Percentiles rank a stretch among this genome's conserved stretches.
Conservation (phyloP, 2,888 invertebrate species). For the Priocnemis perturbator region DNA sequence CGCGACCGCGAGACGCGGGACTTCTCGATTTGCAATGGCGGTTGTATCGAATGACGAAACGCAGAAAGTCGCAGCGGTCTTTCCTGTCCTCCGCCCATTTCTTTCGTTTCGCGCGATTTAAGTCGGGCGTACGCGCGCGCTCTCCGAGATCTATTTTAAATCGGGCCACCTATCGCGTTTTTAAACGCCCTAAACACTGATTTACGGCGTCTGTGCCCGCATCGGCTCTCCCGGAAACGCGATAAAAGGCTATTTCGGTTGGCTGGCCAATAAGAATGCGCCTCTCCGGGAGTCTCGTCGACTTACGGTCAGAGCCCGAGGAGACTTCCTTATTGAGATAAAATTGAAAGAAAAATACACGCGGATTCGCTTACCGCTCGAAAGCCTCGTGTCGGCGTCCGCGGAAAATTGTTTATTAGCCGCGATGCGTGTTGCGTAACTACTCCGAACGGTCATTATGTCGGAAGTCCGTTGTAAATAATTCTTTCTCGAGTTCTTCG, state of each 20-base stretch:
- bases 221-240: conserved; percentile 39
- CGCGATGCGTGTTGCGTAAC: no score
- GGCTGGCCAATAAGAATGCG: conserved; percentile 17
- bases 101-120: conserved; percentile 36
- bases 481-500: no score
- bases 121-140: conserved; percentile 5
- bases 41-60: conserved; percentile 26
- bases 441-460: no score
- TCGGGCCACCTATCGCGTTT: conserved; percentile 58
- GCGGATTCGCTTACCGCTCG: no score
- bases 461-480: no score
- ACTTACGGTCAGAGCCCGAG: no score
- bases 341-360: no score
- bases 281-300: no score
- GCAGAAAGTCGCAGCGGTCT: conserved; percentile 22
- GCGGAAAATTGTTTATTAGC: no score
- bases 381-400: no score
- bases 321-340: no score
- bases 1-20: conserved; percentile 17
- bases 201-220: conserved; percentile 42
- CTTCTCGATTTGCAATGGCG: conserved; percentile 14
- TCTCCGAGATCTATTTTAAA: conserved; percentile 49
- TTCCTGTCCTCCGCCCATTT: conserved; percentile 4
- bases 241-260: conserved; percentile 55
- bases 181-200: conserved; percentile 58